phyloP scores from a whole-genome alignment of 2,797 vertebrate species.

The Girardinus metallicus region DNA sequence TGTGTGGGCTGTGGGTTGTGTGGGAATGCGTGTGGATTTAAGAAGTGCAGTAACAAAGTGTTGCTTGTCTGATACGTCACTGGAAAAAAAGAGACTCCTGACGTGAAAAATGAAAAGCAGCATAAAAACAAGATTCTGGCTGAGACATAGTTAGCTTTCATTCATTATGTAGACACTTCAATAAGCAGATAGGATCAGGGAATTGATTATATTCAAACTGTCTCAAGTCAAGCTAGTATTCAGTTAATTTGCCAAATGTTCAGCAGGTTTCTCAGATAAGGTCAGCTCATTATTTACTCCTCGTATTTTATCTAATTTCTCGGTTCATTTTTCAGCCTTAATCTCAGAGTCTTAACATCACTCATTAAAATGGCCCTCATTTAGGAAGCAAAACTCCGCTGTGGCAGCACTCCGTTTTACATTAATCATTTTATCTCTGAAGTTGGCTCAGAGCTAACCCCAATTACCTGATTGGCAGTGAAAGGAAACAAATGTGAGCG shows the following conservation, averaged over 20 bases:
- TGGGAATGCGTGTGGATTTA: constrained; percentile 28
- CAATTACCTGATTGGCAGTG: constrained; percentile 36
- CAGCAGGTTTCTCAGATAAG: constrained; percentile 27
- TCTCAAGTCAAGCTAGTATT: constrained; percentile 10
- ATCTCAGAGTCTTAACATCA: constrained; percentile 3
- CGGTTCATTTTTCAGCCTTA: background rate
- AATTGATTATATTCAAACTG: constrained; percentile 25
- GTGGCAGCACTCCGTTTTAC: constrained; percentile 1
- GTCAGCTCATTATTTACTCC: constrained; percentile 34
- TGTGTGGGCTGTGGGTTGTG: constrained; percentile 13
- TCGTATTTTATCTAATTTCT: constrained; percentile 12
- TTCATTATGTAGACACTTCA: constrained; percentile 42
- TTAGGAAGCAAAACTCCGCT: constrained; percentile 14
- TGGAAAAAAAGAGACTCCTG: constrained; percentile 1
- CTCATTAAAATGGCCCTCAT: constrained; percentile 40
- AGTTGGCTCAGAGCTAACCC: constrained; percentile 28
- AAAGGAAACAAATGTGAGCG: constrained; percentile 12
- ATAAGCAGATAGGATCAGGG: constrained; percentile 24
- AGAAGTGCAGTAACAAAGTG: constrained; percentile 2
- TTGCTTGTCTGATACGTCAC: constrained; percentile 14
- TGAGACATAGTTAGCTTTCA: constrained; percentile 22
- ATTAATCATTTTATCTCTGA: constrained; percentile 38
- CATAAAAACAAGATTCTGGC: constrained; percentile 33
- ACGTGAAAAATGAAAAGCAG: constrained; percentile 35
- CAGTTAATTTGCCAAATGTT: constrained; percentile 9